A percentile compares a stretch with the other conserved stretches of the same genome.
Evolutionary conservation across 2,113 vertebrate genomes (phyloP).

Genomic region (Dasyprocta punctata): DNA sequence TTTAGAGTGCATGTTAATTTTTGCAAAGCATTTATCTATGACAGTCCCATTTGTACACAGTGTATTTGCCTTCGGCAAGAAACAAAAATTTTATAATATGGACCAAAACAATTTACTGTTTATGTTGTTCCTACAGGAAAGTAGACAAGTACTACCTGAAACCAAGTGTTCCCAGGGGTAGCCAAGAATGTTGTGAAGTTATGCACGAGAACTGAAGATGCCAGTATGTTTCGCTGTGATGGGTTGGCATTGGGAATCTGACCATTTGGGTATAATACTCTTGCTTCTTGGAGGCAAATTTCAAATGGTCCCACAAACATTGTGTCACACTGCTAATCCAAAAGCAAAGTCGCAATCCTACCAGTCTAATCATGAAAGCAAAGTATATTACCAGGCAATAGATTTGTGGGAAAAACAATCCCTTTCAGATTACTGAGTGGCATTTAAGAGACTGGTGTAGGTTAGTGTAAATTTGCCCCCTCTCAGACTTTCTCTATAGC

Average conservation of each 20-base stretch:
- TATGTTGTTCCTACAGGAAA: not conserved
- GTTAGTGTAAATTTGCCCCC: not conserved
- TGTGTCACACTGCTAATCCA: not conserved
- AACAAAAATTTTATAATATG: not conserved
- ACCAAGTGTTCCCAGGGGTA: not conserved
- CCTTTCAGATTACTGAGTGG: not conserved
- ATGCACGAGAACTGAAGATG: rapidly evolving
- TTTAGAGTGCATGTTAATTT: not conserved
- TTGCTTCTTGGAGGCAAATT: not conserved
- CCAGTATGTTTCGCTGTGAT: not conserved
- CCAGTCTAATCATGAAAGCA: not conserved
- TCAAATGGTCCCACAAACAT: not conserved
- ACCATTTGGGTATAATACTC: not conserved
- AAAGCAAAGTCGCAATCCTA: not conserved
- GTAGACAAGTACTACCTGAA: not conserved
- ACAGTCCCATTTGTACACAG: not conserved
- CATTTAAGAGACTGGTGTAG: not conserved
- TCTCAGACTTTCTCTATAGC: not conserved
- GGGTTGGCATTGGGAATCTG: not conserved
- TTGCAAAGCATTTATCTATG: not conserved
- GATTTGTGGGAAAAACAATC: not conserved
- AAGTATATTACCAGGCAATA: not conserved
- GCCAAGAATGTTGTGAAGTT: not conserved
- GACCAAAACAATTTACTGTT: not conserved
- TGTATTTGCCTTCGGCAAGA: not conserved